Percentiles rank a stretch among this genome's conserved stretches.
Evolutionary conservation across 1,140 invertebrate genomes (phyloP).

Genomic region (Drosophila ficusphila): DNA sequence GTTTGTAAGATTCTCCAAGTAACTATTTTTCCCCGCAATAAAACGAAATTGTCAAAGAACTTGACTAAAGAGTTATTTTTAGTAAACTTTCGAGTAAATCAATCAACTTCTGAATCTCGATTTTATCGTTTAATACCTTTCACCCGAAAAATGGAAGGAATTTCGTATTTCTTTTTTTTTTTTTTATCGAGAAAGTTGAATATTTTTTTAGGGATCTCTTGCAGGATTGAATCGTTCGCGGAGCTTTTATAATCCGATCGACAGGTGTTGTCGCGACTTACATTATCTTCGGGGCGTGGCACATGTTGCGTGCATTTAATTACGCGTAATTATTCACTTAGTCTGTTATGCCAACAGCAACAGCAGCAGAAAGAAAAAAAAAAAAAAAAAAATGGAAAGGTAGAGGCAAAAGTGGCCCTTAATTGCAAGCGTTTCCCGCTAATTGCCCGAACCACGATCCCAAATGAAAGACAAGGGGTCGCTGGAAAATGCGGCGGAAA

Average conservation of each 20-base stretch:
- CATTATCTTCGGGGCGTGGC: conserved; percentile 34
- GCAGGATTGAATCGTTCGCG: conserved; percentile 16
- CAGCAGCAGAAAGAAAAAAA: background rate
- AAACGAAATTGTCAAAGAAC: too few species aligned
- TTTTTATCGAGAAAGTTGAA: conserved; percentile 48
- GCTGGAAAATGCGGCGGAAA: background rate
- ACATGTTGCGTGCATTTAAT: conserved; percentile 71
- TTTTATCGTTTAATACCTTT: background rate
- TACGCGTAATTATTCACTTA: conserved; percentile 78
- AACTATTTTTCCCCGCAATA: background rate
- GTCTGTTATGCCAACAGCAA: conserved; percentile 46
- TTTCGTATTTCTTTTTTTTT: conserved; percentile 23
- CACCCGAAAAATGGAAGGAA: conserved; percentile 21
- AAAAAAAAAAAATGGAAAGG: background rate
- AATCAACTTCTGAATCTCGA: too few species aligned
- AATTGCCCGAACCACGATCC: conserved; percentile 27
- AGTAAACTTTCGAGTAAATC: too few species aligned
- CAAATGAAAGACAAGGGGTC: background rate
- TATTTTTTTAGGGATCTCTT: conserved; percentile 8
- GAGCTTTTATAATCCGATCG: background rate
- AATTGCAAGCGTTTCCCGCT: conserved; percentile 56
- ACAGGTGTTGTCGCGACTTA: conserved; percentile 9
- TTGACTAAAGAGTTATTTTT: too few species aligned
- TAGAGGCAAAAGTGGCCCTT: conserved; percentile 22
- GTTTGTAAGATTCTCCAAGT: too few species aligned